Percentiles rank a stretch among this genome's conserved stretches.
These are phyloP conservation scores for Nemurella pictetii DNA, from an alignment of 2,888 invertebrate species.

Conservation along the genomic window DNA sequence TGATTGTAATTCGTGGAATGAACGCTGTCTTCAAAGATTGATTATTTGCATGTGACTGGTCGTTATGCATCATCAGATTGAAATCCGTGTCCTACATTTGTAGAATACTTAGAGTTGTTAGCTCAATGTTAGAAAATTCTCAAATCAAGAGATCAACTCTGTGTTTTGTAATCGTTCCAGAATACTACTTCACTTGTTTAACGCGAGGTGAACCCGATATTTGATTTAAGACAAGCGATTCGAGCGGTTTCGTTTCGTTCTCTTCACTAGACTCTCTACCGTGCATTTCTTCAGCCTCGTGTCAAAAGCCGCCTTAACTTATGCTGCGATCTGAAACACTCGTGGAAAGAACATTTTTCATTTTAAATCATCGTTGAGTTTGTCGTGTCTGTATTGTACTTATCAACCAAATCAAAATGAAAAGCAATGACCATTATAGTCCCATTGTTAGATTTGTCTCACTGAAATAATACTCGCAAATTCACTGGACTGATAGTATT, in stretches of 20 bases:
- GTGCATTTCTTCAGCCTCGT: not conserved
- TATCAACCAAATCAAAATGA: not conserved
- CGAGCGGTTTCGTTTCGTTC: not conserved
- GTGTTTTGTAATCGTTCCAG: slow-evolving; percentile 36
- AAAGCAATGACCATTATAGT: not conserved
- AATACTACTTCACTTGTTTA: slow-evolving; percentile 36
- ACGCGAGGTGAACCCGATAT: not conserved
- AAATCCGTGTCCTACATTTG: not conserved
- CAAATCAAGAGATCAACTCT: not conserved
- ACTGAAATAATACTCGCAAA: not conserved
- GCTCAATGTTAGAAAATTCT: not conserved
- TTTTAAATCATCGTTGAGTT: not conserved
- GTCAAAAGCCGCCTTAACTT: not conserved
- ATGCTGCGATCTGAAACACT: not conserved
- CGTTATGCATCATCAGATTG: not conserved
- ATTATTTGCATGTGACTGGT: not conserved
- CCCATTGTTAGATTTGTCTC: not conserved
- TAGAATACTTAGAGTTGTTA: not conserved
- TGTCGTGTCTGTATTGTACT: not conserved
- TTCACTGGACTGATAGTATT: not conserved
- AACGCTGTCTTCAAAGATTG: not conserved
- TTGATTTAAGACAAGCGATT: not conserved
- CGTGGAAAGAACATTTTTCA: not conserved
- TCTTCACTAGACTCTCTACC: not conserved
- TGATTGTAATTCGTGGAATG: not conserved